Evolutionary conservation across 2,797 vertebrate species (phyloP).

Genomic region (Todus mexicanus): DNA sequence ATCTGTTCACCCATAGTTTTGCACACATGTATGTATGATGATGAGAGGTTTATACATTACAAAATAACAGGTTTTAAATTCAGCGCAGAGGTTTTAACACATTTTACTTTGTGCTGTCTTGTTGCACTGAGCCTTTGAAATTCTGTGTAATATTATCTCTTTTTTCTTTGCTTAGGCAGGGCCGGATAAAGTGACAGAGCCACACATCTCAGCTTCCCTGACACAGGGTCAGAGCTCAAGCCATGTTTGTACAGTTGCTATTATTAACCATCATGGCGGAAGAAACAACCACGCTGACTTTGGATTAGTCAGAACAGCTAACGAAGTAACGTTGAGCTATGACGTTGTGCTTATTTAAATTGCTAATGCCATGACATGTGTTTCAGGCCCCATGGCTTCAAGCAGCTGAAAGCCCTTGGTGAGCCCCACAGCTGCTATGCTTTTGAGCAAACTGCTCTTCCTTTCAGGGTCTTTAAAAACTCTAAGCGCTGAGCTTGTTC

Average conservation of each 20-base stretch:
- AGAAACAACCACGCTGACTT: background rate
- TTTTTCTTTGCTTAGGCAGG: background rate
- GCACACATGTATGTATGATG: background rate
- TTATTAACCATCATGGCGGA: background rate
- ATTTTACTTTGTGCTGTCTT: background rate
- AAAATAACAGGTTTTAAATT: background rate
- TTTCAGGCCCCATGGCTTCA: background rate
- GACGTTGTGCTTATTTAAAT: background rate
- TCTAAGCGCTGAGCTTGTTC: accelerated
- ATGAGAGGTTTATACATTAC: background rate
- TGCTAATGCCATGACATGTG: background rate
- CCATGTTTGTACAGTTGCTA: background rate
- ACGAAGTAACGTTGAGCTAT: background rate
- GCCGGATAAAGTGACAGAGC: background rate
- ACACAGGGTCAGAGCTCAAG: background rate
- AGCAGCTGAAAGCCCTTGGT: background rate
- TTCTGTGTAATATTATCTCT: background rate
- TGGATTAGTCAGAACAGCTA: background rate
- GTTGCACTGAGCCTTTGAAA: background rate
- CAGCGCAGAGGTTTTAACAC: background rate
- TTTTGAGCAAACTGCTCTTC: background rate
- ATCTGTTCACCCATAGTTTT: background rate
- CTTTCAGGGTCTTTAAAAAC: background rate
- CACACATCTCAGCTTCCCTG: background rate
- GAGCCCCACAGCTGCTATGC: background rate